These are phyloP conservation scores for Neodiprion lecontei DNA, from an alignment of 1,140 invertebrate genomes.

Conservation along the genomic window DNA sequence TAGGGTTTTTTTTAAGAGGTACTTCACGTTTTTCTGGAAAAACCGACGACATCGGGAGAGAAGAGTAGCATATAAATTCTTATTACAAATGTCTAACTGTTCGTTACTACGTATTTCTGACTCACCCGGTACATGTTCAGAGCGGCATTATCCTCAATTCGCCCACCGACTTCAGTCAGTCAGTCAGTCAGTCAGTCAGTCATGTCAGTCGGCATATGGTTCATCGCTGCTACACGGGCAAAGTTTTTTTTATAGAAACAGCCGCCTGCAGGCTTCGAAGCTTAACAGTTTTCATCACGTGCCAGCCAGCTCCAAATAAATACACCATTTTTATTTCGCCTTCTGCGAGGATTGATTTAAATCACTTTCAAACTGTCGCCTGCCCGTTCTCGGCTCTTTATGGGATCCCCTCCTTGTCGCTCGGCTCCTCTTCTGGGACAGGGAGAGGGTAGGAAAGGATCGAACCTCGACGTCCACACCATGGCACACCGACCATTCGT, in stretches of 20 bases:
- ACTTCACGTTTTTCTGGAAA: too few species aligned
- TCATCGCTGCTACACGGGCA: neutral
- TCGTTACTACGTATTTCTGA: too few species aligned
- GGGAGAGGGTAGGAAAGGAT: neutral
- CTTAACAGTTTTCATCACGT: constrained; percentile 30
- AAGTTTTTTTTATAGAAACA: neutral
- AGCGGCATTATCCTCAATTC: too few species aligned
- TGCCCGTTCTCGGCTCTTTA: neutral
- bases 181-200: too few species aligned
- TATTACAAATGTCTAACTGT: too few species aligned
- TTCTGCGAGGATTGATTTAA: constrained; percentile 31
- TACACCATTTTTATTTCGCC: constrained; percentile 29
- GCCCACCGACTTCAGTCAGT: too few species aligned
- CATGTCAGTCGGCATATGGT: neutral
- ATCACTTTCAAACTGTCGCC: constrained; percentile 32
- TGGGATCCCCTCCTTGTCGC: neutral
- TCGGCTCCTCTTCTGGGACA: neutral
- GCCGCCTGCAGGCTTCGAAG: neutral
- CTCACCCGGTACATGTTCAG: too few species aligned
- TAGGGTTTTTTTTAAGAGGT: too few species aligned
- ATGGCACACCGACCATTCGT: too few species aligned
- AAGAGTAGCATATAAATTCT: too few species aligned
- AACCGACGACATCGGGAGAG: too few species aligned
- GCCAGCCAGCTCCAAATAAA: constrained; percentile 33
- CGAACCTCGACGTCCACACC: too few species aligned